Conservation (phyloP, 2,888 invertebrate species). For the Hipparchia semele region DNA sequence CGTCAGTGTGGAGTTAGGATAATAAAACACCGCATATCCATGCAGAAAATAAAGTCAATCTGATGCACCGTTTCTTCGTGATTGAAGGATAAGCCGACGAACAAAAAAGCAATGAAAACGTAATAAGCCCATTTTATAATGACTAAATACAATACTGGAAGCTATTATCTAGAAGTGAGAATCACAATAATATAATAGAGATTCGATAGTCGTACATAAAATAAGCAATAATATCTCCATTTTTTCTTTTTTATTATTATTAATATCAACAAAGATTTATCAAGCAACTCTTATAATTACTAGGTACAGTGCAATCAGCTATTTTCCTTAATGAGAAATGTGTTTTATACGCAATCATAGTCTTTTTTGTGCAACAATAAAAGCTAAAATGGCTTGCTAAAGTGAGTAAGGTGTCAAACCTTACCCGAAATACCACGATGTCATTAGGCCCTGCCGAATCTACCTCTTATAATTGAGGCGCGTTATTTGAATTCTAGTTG, state of each 20-base stretch:
- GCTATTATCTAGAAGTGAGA: too few species aligned
- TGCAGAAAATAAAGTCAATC: too few species aligned
- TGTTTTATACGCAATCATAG: constrained; percentile 15
- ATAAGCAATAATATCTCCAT: not conserved
- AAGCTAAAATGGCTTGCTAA: constrained; percentile 14
- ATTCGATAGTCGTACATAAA: not conserved
- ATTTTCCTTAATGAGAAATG: constrained; percentile 32
- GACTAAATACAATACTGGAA: too few species aligned
- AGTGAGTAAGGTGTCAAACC: constrained; percentile 29
- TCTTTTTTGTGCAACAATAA: constrained; percentile 3
- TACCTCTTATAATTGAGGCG: constrained; percentile 39
- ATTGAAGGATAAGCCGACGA: too few species aligned
- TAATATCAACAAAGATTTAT: constrained; percentile 16
- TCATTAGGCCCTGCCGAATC: constrained; percentile 38
- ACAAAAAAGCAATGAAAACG: too few species aligned
- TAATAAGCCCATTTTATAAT: too few species aligned
- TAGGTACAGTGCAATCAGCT: constrained; percentile 25
- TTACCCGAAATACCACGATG: constrained; percentile 35
- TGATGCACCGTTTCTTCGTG: too few species aligned
- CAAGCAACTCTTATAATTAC: constrained; percentile 30
- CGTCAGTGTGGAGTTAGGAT: too few species aligned
- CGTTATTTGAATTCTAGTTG: constrained; percentile 39
- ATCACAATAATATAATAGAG: not conserved
- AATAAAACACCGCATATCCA: too few species aligned
- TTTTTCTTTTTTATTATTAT: not conserved